These are phyloP conservation scores for Nasonia giraulti DNA, from an alignment of 1,140 invertebrate species.

Conservation along the genomic window DNA sequence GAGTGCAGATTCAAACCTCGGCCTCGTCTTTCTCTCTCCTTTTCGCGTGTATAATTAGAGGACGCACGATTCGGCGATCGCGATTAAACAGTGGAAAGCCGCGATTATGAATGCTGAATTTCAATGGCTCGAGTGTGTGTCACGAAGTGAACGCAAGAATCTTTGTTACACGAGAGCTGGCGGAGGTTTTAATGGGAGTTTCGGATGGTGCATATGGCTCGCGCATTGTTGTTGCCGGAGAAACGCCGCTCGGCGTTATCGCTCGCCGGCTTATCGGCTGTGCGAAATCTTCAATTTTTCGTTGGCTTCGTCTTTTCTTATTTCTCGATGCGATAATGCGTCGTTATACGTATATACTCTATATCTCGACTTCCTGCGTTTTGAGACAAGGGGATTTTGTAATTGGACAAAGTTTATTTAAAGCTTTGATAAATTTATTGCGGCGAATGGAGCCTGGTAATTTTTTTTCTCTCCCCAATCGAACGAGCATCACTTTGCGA, in stretches of 20 bases:
- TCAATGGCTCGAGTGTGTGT: not conserved
- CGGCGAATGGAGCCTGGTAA: not conserved
- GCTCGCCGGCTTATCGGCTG: no score
- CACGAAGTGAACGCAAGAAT: not conserved
- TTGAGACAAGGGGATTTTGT: no score
- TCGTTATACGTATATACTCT: no score
- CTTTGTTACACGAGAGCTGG: not conserved
- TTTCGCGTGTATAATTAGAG: not conserved
- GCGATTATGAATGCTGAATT: conserved; percentile 16
- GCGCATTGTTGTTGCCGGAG: no score
- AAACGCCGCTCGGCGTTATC: no score
- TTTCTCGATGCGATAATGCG: no score
- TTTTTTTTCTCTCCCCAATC: not conserved
- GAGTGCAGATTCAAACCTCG: not conserved
- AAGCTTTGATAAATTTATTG: not conserved
- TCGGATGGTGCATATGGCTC: no score
- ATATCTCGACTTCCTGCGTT: no score
- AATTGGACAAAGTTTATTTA: not conserved
- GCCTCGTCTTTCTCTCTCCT: not conserved
- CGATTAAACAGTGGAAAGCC: conserved; percentile 15
- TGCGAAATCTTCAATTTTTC: no score
- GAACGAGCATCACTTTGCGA: conserved; percentile 3
- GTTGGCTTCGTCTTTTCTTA: no score
- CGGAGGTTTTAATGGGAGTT: not conserved
- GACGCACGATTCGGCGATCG: not conserved